Percentiles rank a stretch among this genome's conserved stretches.
Evolutionary conservation across 92 coral and sea anemone species (phyloP).

Genomic region (Palythoa grandis): DNA sequence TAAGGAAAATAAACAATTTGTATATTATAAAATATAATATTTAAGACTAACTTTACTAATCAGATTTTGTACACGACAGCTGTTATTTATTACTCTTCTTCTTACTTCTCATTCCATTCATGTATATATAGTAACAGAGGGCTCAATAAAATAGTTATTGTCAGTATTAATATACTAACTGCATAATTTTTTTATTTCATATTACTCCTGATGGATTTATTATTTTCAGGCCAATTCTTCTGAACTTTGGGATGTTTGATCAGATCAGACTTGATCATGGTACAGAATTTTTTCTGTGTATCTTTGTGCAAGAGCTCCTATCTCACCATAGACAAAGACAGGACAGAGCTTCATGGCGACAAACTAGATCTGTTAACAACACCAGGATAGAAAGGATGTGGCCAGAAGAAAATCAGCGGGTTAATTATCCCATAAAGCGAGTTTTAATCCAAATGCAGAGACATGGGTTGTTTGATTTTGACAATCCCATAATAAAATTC

Average conservation of each 20-base stretch:
- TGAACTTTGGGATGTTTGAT: conserved; percentile 49
- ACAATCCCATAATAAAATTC: not conserved
- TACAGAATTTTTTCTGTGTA: conserved; percentile 49
- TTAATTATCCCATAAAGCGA: conserved; percentile 13
- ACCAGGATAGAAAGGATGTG: conserved; percentile 42
- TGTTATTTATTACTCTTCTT: no score
- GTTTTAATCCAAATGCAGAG: conserved; percentile 11
- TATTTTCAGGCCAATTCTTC: conserved; percentile 42
- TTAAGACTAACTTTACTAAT: no score
- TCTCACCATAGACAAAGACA: conserved; percentile 18
- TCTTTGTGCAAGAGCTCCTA: conserved; percentile 52
- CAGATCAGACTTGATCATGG: conserved; percentile 54
- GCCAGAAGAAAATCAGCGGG: conserved; percentile 18
- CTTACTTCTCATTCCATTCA: no score
- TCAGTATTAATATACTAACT: no score
- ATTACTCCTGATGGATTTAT: not conserved
- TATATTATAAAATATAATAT: no score
- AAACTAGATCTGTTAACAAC: conserved; percentile 48
- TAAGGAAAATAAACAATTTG: no score
- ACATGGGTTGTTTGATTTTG: conserved; percentile 12
- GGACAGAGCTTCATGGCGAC: conserved; percentile 49
- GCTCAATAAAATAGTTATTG: no score
- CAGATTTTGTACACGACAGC: not conserved
- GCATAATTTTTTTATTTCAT: no score
- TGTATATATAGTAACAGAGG: no score